These are phyloP conservation scores for Ochlodes sylvanus DNA, from an alignment of 2,888 invertebrate species.

Conservation along the genomic window DNA sequence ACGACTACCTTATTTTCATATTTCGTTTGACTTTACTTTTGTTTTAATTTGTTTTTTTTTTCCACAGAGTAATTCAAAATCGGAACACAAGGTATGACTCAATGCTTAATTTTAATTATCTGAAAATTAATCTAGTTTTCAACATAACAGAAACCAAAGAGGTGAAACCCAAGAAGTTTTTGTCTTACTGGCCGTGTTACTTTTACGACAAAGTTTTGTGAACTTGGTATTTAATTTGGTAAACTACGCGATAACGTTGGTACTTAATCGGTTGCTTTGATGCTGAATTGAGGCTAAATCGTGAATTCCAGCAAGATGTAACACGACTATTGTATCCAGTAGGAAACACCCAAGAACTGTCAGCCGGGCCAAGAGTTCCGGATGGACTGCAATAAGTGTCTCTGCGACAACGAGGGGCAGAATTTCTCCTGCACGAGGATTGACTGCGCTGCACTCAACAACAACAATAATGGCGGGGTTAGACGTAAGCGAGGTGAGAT, in stretches of 20 bases:
- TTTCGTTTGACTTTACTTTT: neutral
- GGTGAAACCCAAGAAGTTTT: too few relatives aligned
- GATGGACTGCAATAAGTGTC: conserved; percentile 80
- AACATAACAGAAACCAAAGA: too few relatives aligned
- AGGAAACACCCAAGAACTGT: conserved; percentile 70
- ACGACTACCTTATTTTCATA: neutral
- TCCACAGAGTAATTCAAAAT: conserved; percentile 38
- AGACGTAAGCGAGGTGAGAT: conserved; percentile 66
- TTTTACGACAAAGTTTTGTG: too few relatives aligned
- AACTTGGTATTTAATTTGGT: too few relatives aligned
- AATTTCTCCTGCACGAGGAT: conserved; percentile 78
- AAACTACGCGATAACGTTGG: too few relatives aligned
- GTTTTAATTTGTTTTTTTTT: conserved; percentile 9
- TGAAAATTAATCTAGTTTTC: too few relatives aligned
- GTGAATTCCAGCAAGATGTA: too few relatives aligned
- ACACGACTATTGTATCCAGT: conserved; percentile 55
- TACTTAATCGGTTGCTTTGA: too few relatives aligned
- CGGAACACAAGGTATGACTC: conserved; percentile 36
- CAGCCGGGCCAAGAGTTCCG: conserved; percentile 74
- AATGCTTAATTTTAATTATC: neutral
- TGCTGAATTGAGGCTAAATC: too few relatives aligned
- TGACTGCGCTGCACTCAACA: conserved; percentile 67
- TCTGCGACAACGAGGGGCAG: conserved; percentile 72
- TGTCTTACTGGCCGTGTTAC: too few relatives aligned
- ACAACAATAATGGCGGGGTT: conserved; percentile 54